A percentile compares a stretch with the other conserved stretches of the same genome.
phyloP scores from a whole-genome alignment of 2,888 invertebrate species.

The Stenodema calcarata region DNA sequence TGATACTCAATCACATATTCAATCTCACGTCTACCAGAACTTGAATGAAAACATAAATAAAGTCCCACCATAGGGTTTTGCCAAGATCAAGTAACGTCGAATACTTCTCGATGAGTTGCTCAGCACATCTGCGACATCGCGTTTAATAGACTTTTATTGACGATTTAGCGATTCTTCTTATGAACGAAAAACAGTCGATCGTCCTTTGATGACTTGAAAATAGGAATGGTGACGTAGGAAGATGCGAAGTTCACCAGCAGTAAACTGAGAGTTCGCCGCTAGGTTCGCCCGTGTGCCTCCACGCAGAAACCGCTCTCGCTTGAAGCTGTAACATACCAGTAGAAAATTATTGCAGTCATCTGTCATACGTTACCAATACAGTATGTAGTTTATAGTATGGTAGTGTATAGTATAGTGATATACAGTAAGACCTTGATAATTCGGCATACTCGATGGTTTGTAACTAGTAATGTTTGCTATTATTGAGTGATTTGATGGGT shows the following conservation, averaged over 20 bases:
- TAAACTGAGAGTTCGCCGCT: conserved; percentile 79
- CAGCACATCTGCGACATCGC: not conserved
- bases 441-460: too few species aligned
- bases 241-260: conserved; percentile 72
- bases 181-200: not conserved
- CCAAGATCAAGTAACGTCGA: not conserved
- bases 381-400: too few species aligned
- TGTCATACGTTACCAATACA: too few species aligned
- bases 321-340: conserved; percentile 64
- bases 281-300: conserved; percentile 74
- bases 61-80: not conserved
- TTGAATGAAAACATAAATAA: too few species aligned
- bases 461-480: too few species aligned
- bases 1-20: too few species aligned
- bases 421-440: too few species aligned
- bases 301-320: conserved; percentile 76
- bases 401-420: too few species aligned
- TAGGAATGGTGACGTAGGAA: not conserved
- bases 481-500: too few species aligned
- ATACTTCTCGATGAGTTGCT: not conserved
- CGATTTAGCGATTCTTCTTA: not conserved
- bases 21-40: too few species aligned
- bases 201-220: not conserved
- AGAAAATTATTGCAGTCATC: not conserved
- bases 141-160: not conserved